Base-by-base conservation (phyloP, 1,140 invertebrate genomes). In the Berghia stephanieae region DNA sequence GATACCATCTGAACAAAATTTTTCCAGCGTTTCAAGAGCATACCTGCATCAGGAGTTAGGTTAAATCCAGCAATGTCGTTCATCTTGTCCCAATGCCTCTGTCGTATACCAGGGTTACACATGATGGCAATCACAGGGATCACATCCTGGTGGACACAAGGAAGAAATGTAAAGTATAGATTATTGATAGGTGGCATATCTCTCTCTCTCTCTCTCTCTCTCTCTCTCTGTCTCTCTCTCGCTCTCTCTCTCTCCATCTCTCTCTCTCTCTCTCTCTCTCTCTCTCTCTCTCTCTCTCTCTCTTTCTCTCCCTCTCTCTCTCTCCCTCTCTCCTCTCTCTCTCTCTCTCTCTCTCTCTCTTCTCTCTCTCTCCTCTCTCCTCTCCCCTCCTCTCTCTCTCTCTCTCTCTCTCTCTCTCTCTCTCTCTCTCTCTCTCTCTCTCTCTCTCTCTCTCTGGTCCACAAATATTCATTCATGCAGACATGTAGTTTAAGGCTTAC, bases 31-130 rank as follows among this genome's bases (percentile, higher is more conserved):
- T n/a, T n/a, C n/a, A n/a, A n/a, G n/a, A n/a, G n/a, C n/a, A 87
- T 86, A 36, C 88, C 88, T 49, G 85, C 82, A 44, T 81, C 73
- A 5, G 86, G 86, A 1, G 86, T 89, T 8, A 90, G 46, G 71
- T 88, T 85, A 77, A 87, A 87, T 8, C 85, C 85, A 46, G 84
- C 86, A 46, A 86, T 87, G 0, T 84, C 84, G 1, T 88, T 88
- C 87, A 90, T 88, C 60, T 83, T 71, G 40, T 84, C 79, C 89
- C 89, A 90, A 75, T 90, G 89, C 6, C 89, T 82, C 21, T 78
- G 38, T 13, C 88, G 80, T 69, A 90, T 86, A 36, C 89, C 89
- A 69, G 84, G 83, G 78, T 90, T 90, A 79, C 89, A 90, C 81
- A 90, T 83, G 27, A 88, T 86, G 18, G 79, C 71, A 46, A 90